Evolutionary conservation across 2,888 invertebrate genomes (phyloP), one percentile per base, ranked within the genome.

Genomic region (Macaria notata): DNA sequence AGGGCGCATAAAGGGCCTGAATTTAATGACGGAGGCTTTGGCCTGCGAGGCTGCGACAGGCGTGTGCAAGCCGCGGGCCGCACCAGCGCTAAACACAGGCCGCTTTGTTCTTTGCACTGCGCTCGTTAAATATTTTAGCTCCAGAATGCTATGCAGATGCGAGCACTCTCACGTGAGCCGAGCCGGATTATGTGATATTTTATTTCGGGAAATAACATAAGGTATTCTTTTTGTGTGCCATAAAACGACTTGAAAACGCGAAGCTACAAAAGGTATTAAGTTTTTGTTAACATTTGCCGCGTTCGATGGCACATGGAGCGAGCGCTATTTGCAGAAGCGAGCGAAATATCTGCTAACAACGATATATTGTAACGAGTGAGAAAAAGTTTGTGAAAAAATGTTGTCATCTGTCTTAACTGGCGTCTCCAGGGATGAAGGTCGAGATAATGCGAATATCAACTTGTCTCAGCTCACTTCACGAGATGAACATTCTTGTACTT

Each of bases 51-150:
- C 62, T 56, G 68, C 70, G 66, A 69, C 65, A 75, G 55, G 36
- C 38, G 70, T 71, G 73, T 79, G 76, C 76, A 57, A 73, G 71
- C 59, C 56, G 65, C 70, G 72, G 74, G 75, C 75, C 77, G 41
- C 33, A 8, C 75, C 76, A 76, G 69, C 30, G 59, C 78, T 76
- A 76, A 81, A 81, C 78, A 80, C 73, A 75, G 73, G 64, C 61
- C 64, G 75, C 81, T 83, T 85, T 84, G 81, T 86, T 83, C 79
- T 78, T 76, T 73, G 73, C 75, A 64, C 68, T 73, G 67, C 70
- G 75, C 81, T 84, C 79, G 81, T 85, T 86, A 84, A 84, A 86
- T 85, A 84, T 85, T 86, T 81, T 71, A 81, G 76, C 72, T 75
- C 69, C 69, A 73, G 70, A 72, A 72, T 58, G 64, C 49, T 61